phyloP scores from a whole-genome alignment of 2,113 vertebrate species.

The Dicrurus megarhynchus region DNA sequence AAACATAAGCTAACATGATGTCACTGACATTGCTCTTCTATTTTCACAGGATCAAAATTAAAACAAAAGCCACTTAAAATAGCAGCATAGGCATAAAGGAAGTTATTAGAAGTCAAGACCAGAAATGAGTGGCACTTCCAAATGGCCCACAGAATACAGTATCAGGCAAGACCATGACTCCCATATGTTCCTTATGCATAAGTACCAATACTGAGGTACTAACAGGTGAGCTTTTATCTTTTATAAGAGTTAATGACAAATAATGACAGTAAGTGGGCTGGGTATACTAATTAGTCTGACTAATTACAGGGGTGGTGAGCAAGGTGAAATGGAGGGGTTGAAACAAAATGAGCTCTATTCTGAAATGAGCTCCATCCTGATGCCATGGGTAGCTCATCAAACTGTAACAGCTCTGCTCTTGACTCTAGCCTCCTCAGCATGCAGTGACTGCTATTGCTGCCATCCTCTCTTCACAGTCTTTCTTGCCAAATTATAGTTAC shows the following conservation, averaged over 20 bases:
- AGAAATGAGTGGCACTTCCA: neutral
- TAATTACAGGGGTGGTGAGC: neutral
- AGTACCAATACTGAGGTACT: neutral
- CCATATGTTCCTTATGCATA: neutral
- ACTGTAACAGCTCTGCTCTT: neutral
- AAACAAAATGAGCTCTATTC: neutral
- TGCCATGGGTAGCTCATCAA: neutral
- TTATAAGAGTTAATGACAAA: neutral
- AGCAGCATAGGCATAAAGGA: neutral
- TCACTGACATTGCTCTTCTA: neutral
- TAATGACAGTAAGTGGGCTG: neutral
- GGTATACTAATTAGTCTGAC: neutral
- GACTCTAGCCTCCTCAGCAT: neutral
- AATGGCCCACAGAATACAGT: neutral
- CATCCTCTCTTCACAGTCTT: neutral
- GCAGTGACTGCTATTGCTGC: neutral
- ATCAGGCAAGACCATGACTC: neutral
- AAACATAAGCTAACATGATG: neutral
- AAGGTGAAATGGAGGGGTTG: neutral
- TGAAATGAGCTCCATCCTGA: neutral
- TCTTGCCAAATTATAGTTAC: neutral
- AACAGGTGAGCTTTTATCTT: neutral
- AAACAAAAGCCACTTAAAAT: neutral
- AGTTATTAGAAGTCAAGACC: neutral
- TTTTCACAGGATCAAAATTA: neutral